Conservation (phyloP, 2,797 vertebrate genomes). For the Falco naumanni region DNA sequence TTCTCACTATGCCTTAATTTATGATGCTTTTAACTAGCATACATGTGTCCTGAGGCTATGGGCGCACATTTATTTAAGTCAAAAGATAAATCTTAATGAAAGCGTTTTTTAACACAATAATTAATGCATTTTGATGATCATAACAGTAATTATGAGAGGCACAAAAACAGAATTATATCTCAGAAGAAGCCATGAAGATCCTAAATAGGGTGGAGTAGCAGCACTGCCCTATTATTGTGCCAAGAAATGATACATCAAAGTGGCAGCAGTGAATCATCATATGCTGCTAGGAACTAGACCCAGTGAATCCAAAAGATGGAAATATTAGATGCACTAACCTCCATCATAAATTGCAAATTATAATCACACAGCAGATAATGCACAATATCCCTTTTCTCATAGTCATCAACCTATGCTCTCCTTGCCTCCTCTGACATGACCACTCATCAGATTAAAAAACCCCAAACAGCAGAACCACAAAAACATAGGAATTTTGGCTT, state of each 20-base stretch:
- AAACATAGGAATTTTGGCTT: neutral
- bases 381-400: neutral
- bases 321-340: conserved; percentile 1
- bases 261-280: conserved; percentile 49
- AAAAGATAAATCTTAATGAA: conserved; percentile 69
- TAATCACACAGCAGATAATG: neutral
- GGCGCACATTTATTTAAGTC: conserved; percentile 43
- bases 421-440: neutral
- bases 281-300: conserved; percentile 19
- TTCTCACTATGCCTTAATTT: conserved; percentile 52
- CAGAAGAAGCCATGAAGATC: conserved; percentile 38
- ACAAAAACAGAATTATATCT: conserved; percentile 50
- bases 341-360: neutral
- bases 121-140: conserved; percentile 54
- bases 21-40: conserved; percentile 43
- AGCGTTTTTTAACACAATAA: conserved; percentile 25
- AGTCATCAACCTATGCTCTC: neutral
- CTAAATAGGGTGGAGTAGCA: conserved; percentile 28
- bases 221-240: conserved; percentile 43
- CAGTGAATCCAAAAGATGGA: conserved; percentile 31
- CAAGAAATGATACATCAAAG: conserved; percentile 55
- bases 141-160: conserved; percentile 52
- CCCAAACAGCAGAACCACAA: neutral
- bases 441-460: neutral
- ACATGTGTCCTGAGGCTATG: conserved; percentile 37